A percentile compares a stretch with the other conserved stretches of the same genome.
Conservation (phyloP, 2,888 invertebrate species). For the Ormyrus labotus region DNA sequence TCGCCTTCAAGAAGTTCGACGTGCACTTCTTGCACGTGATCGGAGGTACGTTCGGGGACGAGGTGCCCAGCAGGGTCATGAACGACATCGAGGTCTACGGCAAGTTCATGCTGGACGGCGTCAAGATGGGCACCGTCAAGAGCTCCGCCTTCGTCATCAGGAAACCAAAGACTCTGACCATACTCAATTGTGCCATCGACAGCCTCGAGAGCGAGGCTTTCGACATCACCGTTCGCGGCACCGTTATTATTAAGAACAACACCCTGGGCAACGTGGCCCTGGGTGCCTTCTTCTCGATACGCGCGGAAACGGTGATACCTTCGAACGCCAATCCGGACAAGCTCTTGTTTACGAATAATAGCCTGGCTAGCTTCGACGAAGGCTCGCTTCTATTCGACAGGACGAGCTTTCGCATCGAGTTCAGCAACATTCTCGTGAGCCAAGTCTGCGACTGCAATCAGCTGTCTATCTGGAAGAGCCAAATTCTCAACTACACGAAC, state of each 20-base stretch:
- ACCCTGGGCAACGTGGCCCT: constrained; percentile 78
- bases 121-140: constrained; percentile 80
- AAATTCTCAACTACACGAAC: constrained; percentile 71
- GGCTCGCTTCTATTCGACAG: constrained; percentile 80
- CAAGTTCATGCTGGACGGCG: constrained; percentile 82
- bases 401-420: constrained; percentile 78
- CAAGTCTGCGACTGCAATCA: constrained; percentile 80
- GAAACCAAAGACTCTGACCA: constrained; percentile 80
- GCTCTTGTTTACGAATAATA: constrained; percentile 82
- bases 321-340: constrained; percentile 62
- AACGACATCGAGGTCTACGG: constrained; percentile 85
- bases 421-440: constrained; percentile 80
- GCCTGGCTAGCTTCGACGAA: constrained; percentile 78
- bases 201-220: constrained; percentile 83
- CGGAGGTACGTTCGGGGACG: constrained; percentile 79
- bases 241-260: constrained; percentile 83
- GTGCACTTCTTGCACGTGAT: constrained; percentile 81
- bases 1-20: constrained; percentile 88
- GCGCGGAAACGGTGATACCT: constrained; percentile 75
- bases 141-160: constrained; percentile 84
- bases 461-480: constrained; percentile 71
- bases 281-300: constrained; percentile 81
- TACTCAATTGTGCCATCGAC: constrained; percentile 80
- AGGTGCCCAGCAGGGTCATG: constrained; percentile 84
- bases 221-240: constrained; percentile 79